These are phyloP conservation scores for Drosophila prolongata DNA, from an alignment of 2,888 invertebrate species.

Conservation along the genomic window DNA sequence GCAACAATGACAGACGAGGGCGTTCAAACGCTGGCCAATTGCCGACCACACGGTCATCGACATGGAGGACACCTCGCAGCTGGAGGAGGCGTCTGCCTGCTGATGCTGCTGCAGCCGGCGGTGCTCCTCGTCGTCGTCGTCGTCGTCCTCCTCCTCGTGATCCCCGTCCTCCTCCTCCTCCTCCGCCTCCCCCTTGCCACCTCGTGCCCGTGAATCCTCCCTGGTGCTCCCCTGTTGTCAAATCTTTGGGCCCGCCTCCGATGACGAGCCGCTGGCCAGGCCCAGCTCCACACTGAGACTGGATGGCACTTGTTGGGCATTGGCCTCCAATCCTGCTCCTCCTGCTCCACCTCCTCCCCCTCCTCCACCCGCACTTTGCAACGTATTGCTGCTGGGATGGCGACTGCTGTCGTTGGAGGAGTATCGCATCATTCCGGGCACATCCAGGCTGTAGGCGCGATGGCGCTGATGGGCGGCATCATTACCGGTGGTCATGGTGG, in stretches of 20 bases:
- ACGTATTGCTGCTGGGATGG: constrained; percentile 83
- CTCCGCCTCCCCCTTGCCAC: constrained; percentile 8
- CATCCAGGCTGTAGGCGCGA: constrained; percentile 84
- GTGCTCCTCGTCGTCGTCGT: constrained; percentile 42
- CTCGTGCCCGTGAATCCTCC: constrained; percentile 15
- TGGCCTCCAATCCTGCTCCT: constrained; percentile 37
- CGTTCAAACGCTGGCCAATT: constrained; percentile 83
- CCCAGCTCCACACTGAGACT: constrained; percentile 80
- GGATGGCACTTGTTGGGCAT: constrained; percentile 67
- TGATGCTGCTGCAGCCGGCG: constrained; percentile 50
- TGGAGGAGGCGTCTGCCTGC: constrained; percentile 76
- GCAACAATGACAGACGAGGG: constrained; percentile 84
- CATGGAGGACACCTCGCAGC: constrained; percentile 83
- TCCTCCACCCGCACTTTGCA: constrained; percentile 82
- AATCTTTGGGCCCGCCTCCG: constrained; percentile 82
- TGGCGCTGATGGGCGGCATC: constrained; percentile 49
- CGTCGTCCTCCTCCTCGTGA: background rate
- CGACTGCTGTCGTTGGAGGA: constrained; percentile 83
- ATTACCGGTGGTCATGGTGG: constrained; percentile 1
- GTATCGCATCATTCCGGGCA: constrained; percentile 80
- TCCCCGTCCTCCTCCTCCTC: constrained; percentile 20
- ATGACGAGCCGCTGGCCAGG: constrained; percentile 77
- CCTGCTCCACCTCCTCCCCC: constrained; percentile 6
- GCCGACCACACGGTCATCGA: constrained; percentile 84
- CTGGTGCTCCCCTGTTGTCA: constrained; percentile 84